Evolutionary conservation across 2,888 invertebrate genomes (phyloP), one percentile per base, ranked within the genome.

Genomic region (Conchocele bisecta): DNA sequence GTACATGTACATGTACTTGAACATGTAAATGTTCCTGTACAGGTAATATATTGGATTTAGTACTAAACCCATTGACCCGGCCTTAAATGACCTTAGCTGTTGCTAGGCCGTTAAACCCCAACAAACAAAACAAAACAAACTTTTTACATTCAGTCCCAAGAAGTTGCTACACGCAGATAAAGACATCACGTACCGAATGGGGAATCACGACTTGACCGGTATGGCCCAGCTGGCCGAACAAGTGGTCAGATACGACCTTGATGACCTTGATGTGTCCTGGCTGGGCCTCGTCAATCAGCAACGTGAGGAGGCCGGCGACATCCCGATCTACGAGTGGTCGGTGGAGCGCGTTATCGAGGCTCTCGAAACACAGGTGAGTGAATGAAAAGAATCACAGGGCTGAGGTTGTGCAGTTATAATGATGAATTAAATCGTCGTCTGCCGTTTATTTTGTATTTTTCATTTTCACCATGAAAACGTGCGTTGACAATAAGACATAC

Each of bases 211-310:
- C 89, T 93, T 98, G 84, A 97, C 97, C 75, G 94, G 94, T 84
- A 96, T 96, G 78, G 96, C 97, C 69, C 94, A 96, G 64, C 93
- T 95, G 89, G 95, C 98, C 17, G 98, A 98, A 91, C 96, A 96
- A 83, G 95, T 97, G 26, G 98, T 98, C 92, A 95, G 96, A 79
- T 98, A 98, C 91, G 98, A 98, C 92, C 93, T 98, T 88, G 98
- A 98, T 92, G 97, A 97, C 86, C 94, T 95, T 79, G 98, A 98
- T 92, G 94, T 95, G 71, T 94, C 95, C 46, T 98, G 98, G 98
- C 93, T 98, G 74, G 94, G 94, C 83, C 93, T 95, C 75, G 92
- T 96, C 61, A 98, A 98, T 92, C 94, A 95, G n/a, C 97, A 97
- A 92, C 93, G 98, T 75, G 95, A 95, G 54, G 93, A 89, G 65